Percentiles rank a stretch among this genome's conserved stretches.
Conservation (phyloP, 2,797 vertebrate genomes). For the Ataeniobius toweri region DNA sequence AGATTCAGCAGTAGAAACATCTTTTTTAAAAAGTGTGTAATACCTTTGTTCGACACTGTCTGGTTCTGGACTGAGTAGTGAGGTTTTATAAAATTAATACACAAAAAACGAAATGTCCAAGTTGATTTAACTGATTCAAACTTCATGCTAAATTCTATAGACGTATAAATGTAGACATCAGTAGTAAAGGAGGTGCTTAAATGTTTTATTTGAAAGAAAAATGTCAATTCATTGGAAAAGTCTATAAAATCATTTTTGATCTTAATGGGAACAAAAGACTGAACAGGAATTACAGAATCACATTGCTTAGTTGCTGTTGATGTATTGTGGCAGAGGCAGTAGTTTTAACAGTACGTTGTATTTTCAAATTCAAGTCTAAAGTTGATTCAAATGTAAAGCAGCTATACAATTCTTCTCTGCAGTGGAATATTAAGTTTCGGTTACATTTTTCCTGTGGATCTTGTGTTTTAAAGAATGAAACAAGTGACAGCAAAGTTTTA, state of each 20-base stretch:
- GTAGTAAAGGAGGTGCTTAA: background rate
- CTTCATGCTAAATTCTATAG: background rate
- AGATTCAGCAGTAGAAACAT: background rate
- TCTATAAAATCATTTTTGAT: background rate
- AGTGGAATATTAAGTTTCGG: background rate
- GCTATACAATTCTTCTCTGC: background rate
- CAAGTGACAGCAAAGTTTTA: background rate
- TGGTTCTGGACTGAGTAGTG: background rate
- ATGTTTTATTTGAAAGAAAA: slow-evolving; percentile 4
- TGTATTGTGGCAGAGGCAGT: background rate
- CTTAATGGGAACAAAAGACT: background rate
- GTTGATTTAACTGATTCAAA: background rate
- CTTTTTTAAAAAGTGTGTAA: background rate
- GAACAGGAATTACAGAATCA: background rate
- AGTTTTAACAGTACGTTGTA: background rate
- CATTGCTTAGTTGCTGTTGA: background rate
- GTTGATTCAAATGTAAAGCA: background rate
- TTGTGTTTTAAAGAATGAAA: background rate
- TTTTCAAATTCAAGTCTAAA: background rate
- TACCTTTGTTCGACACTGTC: background rate
- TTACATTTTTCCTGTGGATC: background rate
- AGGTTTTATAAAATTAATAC: background rate
- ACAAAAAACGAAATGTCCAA: background rate
- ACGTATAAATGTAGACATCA: background rate
- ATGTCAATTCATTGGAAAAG: background rate